A percentile compares a stretch with the other conserved stretches of the same genome.
Conservation (phyloP, 2,113 vertebrate genomes). For the Chrysemys picta region DNA sequence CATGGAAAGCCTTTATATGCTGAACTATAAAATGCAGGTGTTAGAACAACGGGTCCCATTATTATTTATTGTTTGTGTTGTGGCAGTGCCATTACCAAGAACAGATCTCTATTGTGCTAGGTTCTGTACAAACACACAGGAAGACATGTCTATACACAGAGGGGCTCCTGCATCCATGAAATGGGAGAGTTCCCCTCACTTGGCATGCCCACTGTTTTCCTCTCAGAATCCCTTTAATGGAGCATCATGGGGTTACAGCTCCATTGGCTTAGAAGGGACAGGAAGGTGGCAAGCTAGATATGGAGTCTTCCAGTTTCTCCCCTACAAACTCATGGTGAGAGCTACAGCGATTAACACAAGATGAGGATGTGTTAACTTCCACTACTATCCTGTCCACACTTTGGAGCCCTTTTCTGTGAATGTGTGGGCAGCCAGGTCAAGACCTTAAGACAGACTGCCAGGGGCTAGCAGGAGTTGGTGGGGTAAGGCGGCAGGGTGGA, state of each 20-base stretch:
- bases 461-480: not conserved
- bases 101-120: not conserved
- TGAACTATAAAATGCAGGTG: not conserved
- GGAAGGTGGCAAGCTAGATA: not conserved
- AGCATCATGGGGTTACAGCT: not conserved
- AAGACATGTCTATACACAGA: not conserved
- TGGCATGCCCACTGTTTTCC: not conserved
- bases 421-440: not conserved
- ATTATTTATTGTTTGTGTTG: not conserved
- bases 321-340: not conserved
- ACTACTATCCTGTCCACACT: not conserved
- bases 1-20: not conserved
- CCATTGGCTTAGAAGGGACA: not conserved
- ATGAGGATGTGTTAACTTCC: not conserved
- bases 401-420: not conserved
- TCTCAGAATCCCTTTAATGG: not conserved
- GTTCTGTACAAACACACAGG: not conserved
- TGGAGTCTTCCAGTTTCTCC: not conserved
- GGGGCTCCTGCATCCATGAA: not conserved
- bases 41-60: not conserved
- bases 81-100: not conserved
- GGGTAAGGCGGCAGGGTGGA: not conserved
- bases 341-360: not conserved
- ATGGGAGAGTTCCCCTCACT: not conserved
- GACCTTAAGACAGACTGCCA: not conserved